These are phyloP conservation scores for Phrynosoma blainvillii DNA, from an alignment of 2,113 vertebrate genomes.

Conservation along the genomic window DNA sequence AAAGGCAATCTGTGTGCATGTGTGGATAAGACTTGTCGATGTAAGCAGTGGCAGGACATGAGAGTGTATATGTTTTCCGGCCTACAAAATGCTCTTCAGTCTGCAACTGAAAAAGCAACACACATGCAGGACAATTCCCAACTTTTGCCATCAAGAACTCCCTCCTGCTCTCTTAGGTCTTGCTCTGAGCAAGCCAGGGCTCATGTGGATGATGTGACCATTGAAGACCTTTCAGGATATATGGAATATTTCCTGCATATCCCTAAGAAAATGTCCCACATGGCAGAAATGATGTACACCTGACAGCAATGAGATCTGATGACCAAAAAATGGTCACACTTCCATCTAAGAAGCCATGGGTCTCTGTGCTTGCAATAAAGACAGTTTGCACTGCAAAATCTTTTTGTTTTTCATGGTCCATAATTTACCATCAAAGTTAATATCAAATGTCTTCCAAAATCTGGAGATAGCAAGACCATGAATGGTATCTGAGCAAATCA, in stretches of 20 bases:
- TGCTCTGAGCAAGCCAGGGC: constrained; percentile 95
- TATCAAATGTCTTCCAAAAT: neutral
- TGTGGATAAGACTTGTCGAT: constrained; percentile 76
- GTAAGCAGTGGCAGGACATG: constrained; percentile 86
- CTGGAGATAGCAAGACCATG: neutral
- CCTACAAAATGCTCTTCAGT: constrained; percentile 81
- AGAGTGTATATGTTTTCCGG: constrained; percentile 96
- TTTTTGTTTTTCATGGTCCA: constrained; percentile 63
- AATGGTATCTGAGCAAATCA: neutral
- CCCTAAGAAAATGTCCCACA: constrained; percentile 99
- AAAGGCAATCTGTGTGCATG: constrained; percentile 63
- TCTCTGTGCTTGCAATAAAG: constrained; percentile 81
- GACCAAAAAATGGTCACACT: constrained; percentile 50
- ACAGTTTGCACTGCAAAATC: constrained; percentile 69
- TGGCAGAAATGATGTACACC: constrained; percentile 99
- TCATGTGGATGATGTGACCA: constrained; percentile 96
- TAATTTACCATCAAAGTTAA: neutral
- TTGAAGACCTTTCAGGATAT: constrained; percentile 98
- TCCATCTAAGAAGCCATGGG: constrained; percentile 63
- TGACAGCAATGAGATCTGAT: constrained; percentile 68
- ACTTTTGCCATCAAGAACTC: constrained; percentile 82
- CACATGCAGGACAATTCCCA: constrained; percentile 75
- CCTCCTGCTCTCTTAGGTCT: constrained; percentile 88
- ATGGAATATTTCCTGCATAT: constrained; percentile 98
- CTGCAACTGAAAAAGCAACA: constrained; percentile 82